These are phyloP conservation scores for Simalia tracyae DNA, from an alignment of 2,797 vertebrate genomes.

Conservation along the genomic window DNA sequence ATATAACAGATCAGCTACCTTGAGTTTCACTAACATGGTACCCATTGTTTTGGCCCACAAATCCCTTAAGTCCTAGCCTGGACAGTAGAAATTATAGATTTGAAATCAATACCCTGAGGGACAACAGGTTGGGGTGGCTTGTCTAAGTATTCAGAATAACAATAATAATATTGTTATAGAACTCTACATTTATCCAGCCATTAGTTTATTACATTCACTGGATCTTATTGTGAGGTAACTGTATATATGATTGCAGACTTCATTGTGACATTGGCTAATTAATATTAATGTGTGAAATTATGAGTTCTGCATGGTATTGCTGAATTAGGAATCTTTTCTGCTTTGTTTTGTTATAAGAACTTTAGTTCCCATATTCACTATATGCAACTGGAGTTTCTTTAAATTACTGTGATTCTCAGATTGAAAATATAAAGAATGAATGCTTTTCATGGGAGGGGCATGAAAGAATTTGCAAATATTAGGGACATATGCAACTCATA, in stretches of 20 bases:
- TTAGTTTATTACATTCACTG: not conserved
- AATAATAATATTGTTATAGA: not conserved
- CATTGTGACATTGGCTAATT: no score
- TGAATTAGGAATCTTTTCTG: not conserved
- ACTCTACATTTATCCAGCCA: not conserved
- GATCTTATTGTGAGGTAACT: not conserved
- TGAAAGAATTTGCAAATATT: conserved; percentile 1
- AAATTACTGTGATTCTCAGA: not conserved
- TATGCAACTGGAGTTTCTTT: not conserved
- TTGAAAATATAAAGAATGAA: not conserved
- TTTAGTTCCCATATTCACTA: rapidly evolving
- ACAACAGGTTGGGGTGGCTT: not conserved
- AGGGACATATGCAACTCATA: not conserved
- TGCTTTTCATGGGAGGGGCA: not conserved
- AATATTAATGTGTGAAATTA: not conserved
- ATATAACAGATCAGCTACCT: not conserved
- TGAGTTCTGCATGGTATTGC: not conserved
- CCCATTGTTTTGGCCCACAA: not conserved
- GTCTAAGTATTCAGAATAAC: not conserved
- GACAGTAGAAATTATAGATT: not conserved
- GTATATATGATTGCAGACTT: not conserved
- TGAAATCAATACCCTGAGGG: not conserved
- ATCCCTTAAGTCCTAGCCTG: not conserved
- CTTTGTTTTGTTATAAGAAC: not conserved
- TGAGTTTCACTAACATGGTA: not conserved